Percentiles rank a stretch among this genome's conserved stretches.
phyloP scores from a whole-genome alignment of 2,888 invertebrate species.

The Scaptomyza reducta region DNA sequence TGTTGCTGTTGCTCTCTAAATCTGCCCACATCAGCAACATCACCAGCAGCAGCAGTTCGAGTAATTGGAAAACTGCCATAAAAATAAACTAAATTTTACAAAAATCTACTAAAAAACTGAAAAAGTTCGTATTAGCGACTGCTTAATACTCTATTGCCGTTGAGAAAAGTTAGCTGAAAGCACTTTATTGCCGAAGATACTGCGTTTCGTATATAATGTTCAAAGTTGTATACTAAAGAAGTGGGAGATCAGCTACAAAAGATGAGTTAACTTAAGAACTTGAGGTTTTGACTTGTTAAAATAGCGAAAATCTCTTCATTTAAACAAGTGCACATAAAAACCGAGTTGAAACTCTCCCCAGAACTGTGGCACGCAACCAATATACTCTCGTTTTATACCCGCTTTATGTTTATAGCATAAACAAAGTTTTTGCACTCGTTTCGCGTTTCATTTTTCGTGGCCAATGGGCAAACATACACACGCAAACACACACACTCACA shows the following conservation, averaged over 20 bases:
- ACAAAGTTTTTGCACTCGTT: slow-evolving; percentile 66
- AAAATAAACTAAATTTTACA: slow-evolving; percentile 66
- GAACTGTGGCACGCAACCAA: background rate
- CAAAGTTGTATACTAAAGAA: too few relatives aligned
- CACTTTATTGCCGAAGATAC: too few relatives aligned
- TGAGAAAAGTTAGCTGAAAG: too few relatives aligned
- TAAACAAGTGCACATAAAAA: too few relatives aligned
- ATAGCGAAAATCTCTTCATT: too few relatives aligned
- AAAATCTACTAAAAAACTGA: background rate
- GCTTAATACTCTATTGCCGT: background rate
- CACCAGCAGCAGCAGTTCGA: slow-evolving; percentile 47
- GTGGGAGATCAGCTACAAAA: too few relatives aligned
- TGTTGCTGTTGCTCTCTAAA: slow-evolving; percentile 38
- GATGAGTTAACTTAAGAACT: too few relatives aligned
- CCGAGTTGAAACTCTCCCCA: too few relatives aligned
- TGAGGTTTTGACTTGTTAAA: too few relatives aligned
- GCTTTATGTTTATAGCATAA: background rate
- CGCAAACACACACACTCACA: slow-evolving; percentile 22
- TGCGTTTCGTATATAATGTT: too few relatives aligned
- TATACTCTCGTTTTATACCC: background rate
- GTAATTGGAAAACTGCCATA: slow-evolving; percentile 76
- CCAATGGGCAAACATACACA: slow-evolving; percentile 44
- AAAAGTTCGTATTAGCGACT: background rate
- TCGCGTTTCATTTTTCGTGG: slow-evolving; percentile 56
- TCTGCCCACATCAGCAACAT: slow-evolving; percentile 68